Conservation (phyloP, 2,797 vertebrate genomes). For the Clarias pachynema region DNA sequence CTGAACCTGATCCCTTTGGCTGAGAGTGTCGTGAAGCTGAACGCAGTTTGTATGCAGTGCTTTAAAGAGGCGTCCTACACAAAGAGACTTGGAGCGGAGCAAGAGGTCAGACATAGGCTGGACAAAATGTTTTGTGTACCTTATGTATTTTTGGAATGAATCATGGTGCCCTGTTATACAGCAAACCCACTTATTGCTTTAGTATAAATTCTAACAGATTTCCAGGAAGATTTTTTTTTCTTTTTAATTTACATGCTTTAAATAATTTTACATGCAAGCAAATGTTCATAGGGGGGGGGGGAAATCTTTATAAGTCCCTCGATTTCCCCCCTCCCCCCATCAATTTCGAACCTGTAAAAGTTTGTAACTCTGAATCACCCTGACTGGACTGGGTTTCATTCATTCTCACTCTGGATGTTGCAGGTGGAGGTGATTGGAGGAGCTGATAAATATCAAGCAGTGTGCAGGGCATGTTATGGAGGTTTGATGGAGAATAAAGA, state of each 20-base stretch:
- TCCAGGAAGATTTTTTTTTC: background rate
- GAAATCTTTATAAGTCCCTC: background rate
- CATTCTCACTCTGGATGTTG: background rate
- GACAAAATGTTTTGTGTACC: background rate
- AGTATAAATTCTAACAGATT: background rate
- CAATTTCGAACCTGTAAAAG: background rate
- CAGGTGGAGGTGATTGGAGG: conserved; percentile 98
- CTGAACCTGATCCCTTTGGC: conserved; percentile 91
- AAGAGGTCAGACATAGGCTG: conserved; percentile 78
- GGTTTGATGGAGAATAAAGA: conserved; percentile 81
- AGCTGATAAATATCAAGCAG: conserved; percentile 91
- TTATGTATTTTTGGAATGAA: background rate
- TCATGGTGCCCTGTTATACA: background rate
- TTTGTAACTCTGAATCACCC: background rate
- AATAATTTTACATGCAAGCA: background rate
- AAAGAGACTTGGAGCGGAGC: conserved; percentile 89
- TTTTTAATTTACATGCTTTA: background rate
- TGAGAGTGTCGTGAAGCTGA: conserved; percentile 95
- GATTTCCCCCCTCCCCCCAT: too few relatives aligned
- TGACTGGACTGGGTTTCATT: background rate
- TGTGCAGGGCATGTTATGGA: conserved; percentile 86
- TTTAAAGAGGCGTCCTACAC: conserved; percentile 94
- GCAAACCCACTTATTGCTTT: background rate
- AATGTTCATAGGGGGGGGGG: background rate
- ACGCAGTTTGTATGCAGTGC: conserved; percentile 95